Evolutionary conservation across 2,113 vertebrate genomes (phyloP), one percentile per base, ranked within the genome.

Genomic region (Lanius collurio): DNA sequence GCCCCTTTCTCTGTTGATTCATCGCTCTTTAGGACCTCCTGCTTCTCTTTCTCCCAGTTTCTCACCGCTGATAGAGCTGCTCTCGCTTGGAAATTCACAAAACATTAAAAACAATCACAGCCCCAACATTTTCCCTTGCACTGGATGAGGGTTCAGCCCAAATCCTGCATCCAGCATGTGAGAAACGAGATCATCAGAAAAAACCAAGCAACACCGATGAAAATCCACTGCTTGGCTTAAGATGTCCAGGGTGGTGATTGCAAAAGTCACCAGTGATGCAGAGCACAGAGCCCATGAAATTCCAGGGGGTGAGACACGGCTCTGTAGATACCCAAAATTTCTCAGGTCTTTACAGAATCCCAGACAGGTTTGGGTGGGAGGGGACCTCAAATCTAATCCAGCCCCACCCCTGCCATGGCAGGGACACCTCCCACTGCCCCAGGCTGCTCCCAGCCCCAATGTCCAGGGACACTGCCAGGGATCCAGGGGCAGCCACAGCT

Each of bases 391-490:
- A 81, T 7, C 27, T 2, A 33, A 57, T 22, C 42, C 14, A 10
- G 2, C 50, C 2, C 27, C 17, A 73, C 5, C 2, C 23, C 15
- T 62, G 55, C 22, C 46, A 23, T 1, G 6, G 39, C 39, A 62
- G 39, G 12, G 28, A 39, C 47, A 53, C 10, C 22, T 77, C 4
- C 33, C 63, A 44, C 53, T 39, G 0, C 15, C 17, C 28, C 64
- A 70, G 47, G 39, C 0, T 13, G 28, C 28, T 87, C 64, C 41
- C 24, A 70, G 23, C 13, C 15, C n/a, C 11, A 9, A 4, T n/a
- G 5, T 41, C n/a, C 64, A 46, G 0, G 64, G 16, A 1, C 47
- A 63, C 7, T 53, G 0, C 23, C 47, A 69, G 28, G 39, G 33
- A 69, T 62, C 44, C 44, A 42, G 64, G 15, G 23, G 12, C 47